Base-by-base conservation (phyloP, 2,888 invertebrate species). In the Xestoiulus laeticollis region DNA sequence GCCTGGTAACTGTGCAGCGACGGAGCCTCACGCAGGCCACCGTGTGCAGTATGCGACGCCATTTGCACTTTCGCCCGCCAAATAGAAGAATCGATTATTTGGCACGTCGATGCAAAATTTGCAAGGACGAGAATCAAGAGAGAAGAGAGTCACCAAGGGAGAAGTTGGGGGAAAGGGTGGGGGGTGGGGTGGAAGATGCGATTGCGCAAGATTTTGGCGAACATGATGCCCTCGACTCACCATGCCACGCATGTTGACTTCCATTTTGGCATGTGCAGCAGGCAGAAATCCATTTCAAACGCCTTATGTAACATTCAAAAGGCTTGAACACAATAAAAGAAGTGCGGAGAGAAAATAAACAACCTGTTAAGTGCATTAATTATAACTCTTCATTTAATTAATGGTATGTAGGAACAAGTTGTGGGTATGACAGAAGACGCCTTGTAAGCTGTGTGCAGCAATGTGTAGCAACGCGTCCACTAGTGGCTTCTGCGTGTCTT, bases 341-440 rank as follows among this genome's bases (percentile, higher is more conserved):
- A 22, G 22, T 12, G 22, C 14, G 33, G 85, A 85, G 85, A 85
- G 33, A 16, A 33, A 85, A 85, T 85, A 85, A 85, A 85, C 33
- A 43, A 85, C 85, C 43, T 85, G 85, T 85, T 85, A 85, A 85
- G 85, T 85, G 85, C 85, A 32, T 85, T 85, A 85, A 85, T 85
- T 85, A 85, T 6, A 85, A 85, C 85, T 32, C 85, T 48, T 85
- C n/a, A 85, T 33, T 85, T 85, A 85, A 85, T 85, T 85, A 85
- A 85, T 85, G 48, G 48, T 16, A 16, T 48, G 48, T 48, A 48
- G 6, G 12, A 48, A 16, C 48, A 48, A 10, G 48, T 48, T 12
- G 48, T 16, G 48, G 14, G 48, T 12, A 48, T 16, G 48, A 48
- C 14, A 48, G 14, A 48, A 10, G 48, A 48, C 1, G 48, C 48